Evolutionary conservation across 2,797 vertebrate species (phyloP).

Genomic region (Darevskia nairensis): DNA sequence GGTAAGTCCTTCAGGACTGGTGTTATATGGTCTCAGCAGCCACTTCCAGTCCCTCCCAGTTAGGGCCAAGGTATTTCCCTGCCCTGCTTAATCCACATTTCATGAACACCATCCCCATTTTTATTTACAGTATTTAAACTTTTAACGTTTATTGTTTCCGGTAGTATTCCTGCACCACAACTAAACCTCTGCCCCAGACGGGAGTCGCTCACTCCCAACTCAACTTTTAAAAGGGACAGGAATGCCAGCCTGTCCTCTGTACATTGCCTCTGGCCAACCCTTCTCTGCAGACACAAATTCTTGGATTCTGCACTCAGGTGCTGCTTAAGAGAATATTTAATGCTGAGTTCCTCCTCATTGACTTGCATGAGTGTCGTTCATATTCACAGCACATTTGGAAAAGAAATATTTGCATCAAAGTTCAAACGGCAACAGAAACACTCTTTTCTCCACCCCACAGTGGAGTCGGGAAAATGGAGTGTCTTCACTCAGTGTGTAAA

Average conservation of each 20-base stretch:
- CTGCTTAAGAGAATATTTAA: constrained; percentile 16
- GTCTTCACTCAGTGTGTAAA: too few species aligned
- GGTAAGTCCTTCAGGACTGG: too few species aligned
- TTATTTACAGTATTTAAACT: background rate
- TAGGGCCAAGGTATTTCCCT: background rate
- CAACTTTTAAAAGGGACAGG: background rate
- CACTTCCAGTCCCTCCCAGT: background rate
- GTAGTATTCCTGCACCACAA: background rate
- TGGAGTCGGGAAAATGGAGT: background rate
- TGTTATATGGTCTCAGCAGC: too few species aligned
- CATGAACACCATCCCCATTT: background rate
- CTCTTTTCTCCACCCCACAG: background rate
- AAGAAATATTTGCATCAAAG: constrained; percentile 5
- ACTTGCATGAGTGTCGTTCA: constrained; percentile 34
- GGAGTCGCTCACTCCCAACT: background rate
- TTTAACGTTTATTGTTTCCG: too few species aligned
- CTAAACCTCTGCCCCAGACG: background rate
- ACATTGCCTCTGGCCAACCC: background rate
- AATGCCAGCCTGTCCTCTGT: background rate
- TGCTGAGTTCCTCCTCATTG: constrained; percentile 25
- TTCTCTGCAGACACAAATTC: background rate
- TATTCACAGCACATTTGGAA: constrained; percentile 10
- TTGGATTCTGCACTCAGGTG: constrained; percentile 13
- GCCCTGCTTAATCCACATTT: background rate
- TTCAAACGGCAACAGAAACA: constrained; percentile 4